These are phyloP conservation scores for Manis javanica DNA, from an alignment of 2,797 vertebrate species.

Conservation along the genomic window DNA sequence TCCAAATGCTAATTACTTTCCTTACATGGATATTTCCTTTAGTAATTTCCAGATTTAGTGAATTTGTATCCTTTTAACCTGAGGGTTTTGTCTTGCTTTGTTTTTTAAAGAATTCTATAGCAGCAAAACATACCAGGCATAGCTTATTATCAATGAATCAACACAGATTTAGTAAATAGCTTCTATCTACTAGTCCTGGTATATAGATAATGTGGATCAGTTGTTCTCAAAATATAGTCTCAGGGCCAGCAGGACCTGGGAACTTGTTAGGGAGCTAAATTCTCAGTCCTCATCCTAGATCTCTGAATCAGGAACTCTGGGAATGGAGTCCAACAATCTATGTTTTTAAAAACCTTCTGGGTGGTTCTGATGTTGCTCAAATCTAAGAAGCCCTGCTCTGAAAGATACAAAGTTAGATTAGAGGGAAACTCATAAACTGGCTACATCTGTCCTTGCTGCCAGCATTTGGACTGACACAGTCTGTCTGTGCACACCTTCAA, in stretches of 20 bases:
- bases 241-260: background rate
- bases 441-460: background rate
- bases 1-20: background rate
- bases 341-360: background rate
- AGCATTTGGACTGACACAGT: background rate
- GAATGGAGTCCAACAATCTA: background rate
- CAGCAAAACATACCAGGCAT: background rate
- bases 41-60: slow-evolving; percentile 47
- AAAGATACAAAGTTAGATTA: background rate
- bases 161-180: background rate
- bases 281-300: background rate
- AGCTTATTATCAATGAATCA: background rate
- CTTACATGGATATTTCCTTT: slow-evolving; percentile 7
- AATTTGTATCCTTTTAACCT: background rate
- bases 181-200: background rate
- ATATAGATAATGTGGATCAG: background rate
- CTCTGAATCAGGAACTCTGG: background rate
- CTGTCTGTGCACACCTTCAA: background rate
- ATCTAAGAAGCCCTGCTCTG: background rate
- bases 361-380: background rate
- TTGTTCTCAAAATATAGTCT: background rate
- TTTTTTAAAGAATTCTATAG: background rate
- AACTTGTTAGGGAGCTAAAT: background rate
- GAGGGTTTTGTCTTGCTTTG: background rate
- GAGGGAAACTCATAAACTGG: background rate